Evolutionary conservation across 23 tunicate species (phyloP).

Genomic region (Aplidium turbinatum): DNA sequence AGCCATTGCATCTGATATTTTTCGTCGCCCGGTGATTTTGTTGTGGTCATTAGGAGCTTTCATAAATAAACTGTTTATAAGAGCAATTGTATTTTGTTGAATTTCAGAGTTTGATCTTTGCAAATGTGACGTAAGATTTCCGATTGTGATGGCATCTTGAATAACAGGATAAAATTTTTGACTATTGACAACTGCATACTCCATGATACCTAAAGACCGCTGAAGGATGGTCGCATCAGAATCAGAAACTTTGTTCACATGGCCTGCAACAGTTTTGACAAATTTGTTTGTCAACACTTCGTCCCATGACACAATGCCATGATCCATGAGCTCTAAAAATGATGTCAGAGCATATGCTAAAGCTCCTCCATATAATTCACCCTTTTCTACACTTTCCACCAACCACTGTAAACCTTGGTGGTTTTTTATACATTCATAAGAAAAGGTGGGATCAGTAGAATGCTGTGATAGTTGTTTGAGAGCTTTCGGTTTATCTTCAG

Average conservation of each 20-base stretch:
- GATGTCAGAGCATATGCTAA: constrained; percentile 66
- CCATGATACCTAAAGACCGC: constrained; percentile 75
- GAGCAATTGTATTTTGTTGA: constrained; percentile 87
- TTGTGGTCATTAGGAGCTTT: constrained; percentile 52
- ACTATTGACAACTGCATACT: constrained; percentile 80
- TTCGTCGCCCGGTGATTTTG: constrained; percentile 52
- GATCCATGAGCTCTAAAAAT: constrained; percentile 70
- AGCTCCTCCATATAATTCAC: constrained; percentile 39
- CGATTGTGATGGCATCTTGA: constrained; percentile 33
- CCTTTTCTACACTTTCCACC: constrained; percentile 47
- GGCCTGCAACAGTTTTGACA: constrained; percentile 43
- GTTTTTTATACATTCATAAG: constrained; percentile 57
- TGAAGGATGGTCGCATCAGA: constrained; percentile 59
- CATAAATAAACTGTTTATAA: constrained; percentile 79
- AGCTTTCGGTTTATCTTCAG: constrained; percentile 62
- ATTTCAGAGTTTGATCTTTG: constrained; percentile 76
- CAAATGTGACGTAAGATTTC: constrained; percentile 63
- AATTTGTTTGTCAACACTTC: constrained; percentile 38
- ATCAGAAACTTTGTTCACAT: constrained; percentile 49
- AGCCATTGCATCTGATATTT: constrained; percentile 77
- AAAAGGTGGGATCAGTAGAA: constrained; percentile 90
- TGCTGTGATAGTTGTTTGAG: constrained; percentile 43
- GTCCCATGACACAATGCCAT: constrained; percentile 51
- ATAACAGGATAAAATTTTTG: constrained; percentile 52
- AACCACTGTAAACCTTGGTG: constrained; percentile 58